phyloP scores from a whole-genome alignment of 2,888 invertebrate species.

The Aspidiotus destructor region DNA sequence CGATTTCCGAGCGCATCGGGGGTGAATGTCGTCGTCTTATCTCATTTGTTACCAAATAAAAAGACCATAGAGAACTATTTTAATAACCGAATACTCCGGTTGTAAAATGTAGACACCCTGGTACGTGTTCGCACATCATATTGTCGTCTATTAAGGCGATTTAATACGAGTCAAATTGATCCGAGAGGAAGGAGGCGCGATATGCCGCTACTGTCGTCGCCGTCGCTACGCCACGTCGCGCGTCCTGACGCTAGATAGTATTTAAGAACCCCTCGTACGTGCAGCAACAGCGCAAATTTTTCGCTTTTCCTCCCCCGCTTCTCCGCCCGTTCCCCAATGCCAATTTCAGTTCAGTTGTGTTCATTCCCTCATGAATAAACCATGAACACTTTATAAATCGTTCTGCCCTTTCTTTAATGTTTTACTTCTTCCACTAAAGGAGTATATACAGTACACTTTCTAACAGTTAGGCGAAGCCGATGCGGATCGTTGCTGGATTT shows the following conservation, averaged over 20 bases:
- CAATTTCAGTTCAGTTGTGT: constrained; percentile 27
- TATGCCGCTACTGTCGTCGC: background rate
- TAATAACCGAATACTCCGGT: background rate
- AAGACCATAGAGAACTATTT: too few species aligned
- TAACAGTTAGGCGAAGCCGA: background rate
- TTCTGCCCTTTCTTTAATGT: constrained; percentile 27
- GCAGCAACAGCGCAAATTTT: constrained; percentile 17
- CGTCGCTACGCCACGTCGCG: background rate
- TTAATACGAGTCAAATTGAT: background rate
- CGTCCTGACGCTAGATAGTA: too few species aligned
- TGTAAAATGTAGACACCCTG: background rate
- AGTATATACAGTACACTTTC: background rate
- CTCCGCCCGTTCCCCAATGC: constrained; percentile 7
- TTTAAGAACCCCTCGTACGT: constrained; percentile 5
- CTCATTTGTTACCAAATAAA: too few species aligned
- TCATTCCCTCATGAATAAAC: constrained; percentile 27
- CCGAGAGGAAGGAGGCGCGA: background rate
- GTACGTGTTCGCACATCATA: background rate
- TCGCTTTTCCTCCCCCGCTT: background rate
- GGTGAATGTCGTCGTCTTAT: too few species aligned
- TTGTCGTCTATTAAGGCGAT: background rate
- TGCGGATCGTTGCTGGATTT: constrained; percentile 3
- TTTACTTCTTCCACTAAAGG: constrained; percentile 6
- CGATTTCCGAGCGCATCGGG: too few species aligned
- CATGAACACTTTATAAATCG: constrained; percentile 28